Base-by-base conservation (phyloP, 2,888 invertebrate genomes). In the Tachina grossa region DNA sequence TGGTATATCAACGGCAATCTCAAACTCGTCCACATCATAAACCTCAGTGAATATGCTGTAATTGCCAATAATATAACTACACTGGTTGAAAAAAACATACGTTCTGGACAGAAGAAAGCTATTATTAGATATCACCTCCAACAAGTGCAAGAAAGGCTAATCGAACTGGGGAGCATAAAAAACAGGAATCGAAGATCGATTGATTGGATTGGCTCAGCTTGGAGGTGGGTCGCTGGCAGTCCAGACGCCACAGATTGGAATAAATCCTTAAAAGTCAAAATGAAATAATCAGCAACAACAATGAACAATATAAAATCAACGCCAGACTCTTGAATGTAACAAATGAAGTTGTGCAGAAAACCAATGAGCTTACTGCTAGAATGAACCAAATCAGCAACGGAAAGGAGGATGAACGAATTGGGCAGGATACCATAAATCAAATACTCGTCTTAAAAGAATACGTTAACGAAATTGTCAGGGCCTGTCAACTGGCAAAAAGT, bases 31-130 rank as follows among this genome's bases (percentile, higher is more conserved):
- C 75, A 76, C 43, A 11, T 55, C 10, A 76, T 76, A 14, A 76
- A 76, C n/a, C 31, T 65, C 1, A 43, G 55, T 1, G n/a, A 65
- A 11, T 76, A 76, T 11, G 9, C 1, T 31, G n/a, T 9, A 55
- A 76, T 75, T 9, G 43, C 75, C 0, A 13, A 41, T 31, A 65
- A 75, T n/a, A 3, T 65, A 45, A 53, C 65, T 9, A 2, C 31
- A 6, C 53, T 75, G 13, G 31, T 75, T 13, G 53, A 65, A n/a
- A 75, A 9, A 86, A 88, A 45, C 80, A n/a, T 63, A 41, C 75
- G 16, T 3, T 51, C 63, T 9, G n/a, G 61, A 9, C 2, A 63
- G 9, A 75, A 10, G 14, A 75, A 63, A 11, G 53, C 53, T 10
- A n/a, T 51, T 1, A 75, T 63, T 14, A 5, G 0, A 1, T 57